A percentile compares a stretch with the other conserved stretches of the same genome.
phyloP scores from a whole-genome alignment of 2,113 vertebrate genomes.

The Petromus typicus region DNA sequence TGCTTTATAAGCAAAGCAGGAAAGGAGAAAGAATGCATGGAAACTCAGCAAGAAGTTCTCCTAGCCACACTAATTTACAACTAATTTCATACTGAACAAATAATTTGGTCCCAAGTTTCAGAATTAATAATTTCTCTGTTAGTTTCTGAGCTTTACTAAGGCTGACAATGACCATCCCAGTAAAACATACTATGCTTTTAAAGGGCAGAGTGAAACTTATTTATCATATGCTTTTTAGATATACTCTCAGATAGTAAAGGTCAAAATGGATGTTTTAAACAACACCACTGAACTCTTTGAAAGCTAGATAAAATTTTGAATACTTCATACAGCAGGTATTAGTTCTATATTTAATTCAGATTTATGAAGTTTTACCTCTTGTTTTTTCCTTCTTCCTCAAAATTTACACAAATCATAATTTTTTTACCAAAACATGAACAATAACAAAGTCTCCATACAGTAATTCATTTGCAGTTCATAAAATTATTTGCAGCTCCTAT shows the following conservation, averaged over 20 bases:
- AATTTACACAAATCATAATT: slow-evolving; percentile 50
- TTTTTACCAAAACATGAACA: slow-evolving; percentile 12
- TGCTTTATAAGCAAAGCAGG: slow-evolving; percentile 58
- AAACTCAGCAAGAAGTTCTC: slow-evolving; percentile 51
- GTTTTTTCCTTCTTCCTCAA: slow-evolving; percentile 13
- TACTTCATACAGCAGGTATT: not conserved
- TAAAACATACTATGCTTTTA: not conserved
- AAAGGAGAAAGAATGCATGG: slow-evolving; percentile 39
- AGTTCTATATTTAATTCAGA: slow-evolving; percentile 23
- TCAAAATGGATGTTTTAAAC: slow-evolving; percentile 34
- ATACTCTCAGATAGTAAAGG: slow-evolving; percentile 21
- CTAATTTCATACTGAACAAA: slow-evolving; percentile 56
- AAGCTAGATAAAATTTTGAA: slow-evolving; percentile 11
- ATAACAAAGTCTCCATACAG: not conserved
- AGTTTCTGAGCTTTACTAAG: slow-evolving; percentile 19
- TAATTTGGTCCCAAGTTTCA: slow-evolving; percentile 50
- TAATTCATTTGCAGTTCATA: slow-evolving; percentile 10
- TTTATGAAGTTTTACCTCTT: slow-evolving; percentile 40
- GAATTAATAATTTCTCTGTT: slow-evolving; percentile 45
- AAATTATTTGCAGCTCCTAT: not conserved
- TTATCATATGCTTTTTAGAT: slow-evolving; percentile 25
- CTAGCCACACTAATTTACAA: slow-evolving; percentile 52
- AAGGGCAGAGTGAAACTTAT: slow-evolving; percentile 24
- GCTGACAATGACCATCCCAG: slow-evolving; percentile 27
- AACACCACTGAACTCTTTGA: not conserved